Percentiles rank a stretch among this genome's conserved stretches.
These are phyloP conservation scores for Climacteris rufus DNA, from an alignment of 2,113 vertebrate genomes.

Conservation along the genomic window DNA sequence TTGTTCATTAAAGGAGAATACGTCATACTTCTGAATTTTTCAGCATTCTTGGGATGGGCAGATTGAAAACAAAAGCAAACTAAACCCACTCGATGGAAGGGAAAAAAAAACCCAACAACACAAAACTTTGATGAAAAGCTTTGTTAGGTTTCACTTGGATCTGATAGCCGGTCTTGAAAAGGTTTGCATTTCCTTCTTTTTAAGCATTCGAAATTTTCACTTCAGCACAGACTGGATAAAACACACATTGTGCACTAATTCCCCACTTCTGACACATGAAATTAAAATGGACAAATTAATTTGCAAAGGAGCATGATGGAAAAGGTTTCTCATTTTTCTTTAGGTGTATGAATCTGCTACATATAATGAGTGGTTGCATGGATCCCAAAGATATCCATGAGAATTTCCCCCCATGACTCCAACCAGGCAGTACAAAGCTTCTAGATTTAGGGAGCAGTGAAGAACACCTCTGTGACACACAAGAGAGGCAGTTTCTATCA, in stretches of 20 bases:
- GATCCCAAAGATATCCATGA: background rate
- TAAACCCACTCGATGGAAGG: background rate
- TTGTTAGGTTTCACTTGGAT: background rate
- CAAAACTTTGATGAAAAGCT: background rate
- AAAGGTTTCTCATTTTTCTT: background rate
- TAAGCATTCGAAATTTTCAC: background rate
- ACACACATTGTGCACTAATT: background rate
- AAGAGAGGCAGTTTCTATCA: background rate
- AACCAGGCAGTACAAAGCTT: background rate
- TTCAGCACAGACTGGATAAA: background rate
- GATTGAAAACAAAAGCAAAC: background rate
- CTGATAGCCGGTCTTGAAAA: background rate
- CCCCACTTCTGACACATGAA: background rate
- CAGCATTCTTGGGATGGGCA: background rate
- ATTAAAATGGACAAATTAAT: background rate
- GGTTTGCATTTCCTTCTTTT: background rate
- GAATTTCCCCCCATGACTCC: fast-evolving
- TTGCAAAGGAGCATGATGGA: background rate
- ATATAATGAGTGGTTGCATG: background rate
- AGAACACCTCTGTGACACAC: background rate
- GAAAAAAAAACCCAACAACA: background rate
- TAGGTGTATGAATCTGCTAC: background rate
- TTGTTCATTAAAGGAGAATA: background rate
- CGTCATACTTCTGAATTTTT: background rate
- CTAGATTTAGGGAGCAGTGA: background rate